A percentile compares a stretch with the other conserved stretches of the same genome.
Conservation (phyloP, 1,140 invertebrate species). For the Stegodyphus mimosarum region DNA sequence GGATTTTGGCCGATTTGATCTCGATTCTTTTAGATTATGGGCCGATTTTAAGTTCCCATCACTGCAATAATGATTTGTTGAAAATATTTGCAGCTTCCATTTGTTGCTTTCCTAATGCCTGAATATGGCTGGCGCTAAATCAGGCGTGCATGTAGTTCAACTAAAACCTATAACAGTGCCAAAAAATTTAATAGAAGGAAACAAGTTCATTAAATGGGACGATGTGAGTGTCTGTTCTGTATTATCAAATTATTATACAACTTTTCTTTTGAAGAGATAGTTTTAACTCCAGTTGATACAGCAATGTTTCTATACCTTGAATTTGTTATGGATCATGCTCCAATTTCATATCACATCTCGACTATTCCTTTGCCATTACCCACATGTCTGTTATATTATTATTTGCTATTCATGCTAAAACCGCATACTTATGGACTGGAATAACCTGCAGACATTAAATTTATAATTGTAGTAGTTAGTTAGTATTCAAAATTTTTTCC, state of each 20-base stretch:
- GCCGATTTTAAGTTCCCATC: background rate
- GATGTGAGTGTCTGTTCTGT: constrained; percentile 78
- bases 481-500: no score
- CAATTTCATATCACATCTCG: no score
- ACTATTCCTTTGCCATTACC: no score
- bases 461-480: no score
- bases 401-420: no score
- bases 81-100: constrained; percentile 14
- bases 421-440: no score
- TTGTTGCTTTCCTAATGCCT: constrained; percentile 51
- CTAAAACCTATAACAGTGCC: constrained; percentile 83
- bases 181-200: constrained; percentile 84
- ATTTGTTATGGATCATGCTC: no score
- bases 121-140: constrained; percentile 73
- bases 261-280: background rate
- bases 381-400: no score
- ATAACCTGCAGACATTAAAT: no score
- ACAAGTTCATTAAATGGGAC: constrained; percentile 97
- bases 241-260: background rate
- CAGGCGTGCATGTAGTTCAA: constrained; percentile 73
- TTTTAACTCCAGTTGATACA: no score
- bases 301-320: no score
- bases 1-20: constrained; percentile 37
- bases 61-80: background rate
- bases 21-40: constrained; percentile 30